These are phyloP conservation scores for Rhagonycha lutea DNA, from an alignment of 2,888 invertebrate genomes.

Conservation along the genomic window DNA sequence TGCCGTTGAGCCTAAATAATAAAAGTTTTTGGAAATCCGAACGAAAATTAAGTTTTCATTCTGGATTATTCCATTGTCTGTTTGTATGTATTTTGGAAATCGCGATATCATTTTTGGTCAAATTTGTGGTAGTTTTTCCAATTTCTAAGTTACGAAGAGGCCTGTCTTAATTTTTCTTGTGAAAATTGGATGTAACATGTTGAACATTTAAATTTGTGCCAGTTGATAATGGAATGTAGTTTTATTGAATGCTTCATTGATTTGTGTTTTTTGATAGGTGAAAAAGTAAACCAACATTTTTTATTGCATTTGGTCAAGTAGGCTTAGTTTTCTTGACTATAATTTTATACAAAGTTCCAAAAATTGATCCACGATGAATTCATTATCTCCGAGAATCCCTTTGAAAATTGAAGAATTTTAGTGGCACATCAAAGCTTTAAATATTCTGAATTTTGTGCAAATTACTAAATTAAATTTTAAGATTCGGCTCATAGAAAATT, in stretches of 20 bases:
- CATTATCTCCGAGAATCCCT: not conserved
- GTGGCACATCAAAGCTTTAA: not conserved
- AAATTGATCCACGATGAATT: not conserved
- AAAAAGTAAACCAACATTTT: not conserved
- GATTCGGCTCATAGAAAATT: not conserved
- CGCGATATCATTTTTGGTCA: not conserved
- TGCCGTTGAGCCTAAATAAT: not conserved
- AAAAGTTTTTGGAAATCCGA: not conserved
- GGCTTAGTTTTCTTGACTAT: not conserved
- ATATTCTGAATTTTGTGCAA: not conserved
- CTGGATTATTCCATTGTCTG: not conserved
- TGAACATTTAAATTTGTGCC: constrained; percentile 1
- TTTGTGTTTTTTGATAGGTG: not conserved
- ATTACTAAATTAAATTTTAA: not conserved
- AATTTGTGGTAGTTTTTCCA: not conserved
- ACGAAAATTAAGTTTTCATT: not conserved
- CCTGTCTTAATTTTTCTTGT: not conserved
- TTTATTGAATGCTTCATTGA: not conserved
- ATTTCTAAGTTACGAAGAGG: not conserved
- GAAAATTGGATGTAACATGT: not conserved
- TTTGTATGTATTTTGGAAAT: not conserved
- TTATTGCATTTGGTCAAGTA: not conserved
- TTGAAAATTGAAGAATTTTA: not conserved
- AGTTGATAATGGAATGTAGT: not conserved
- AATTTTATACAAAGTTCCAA: not conserved